These are phyloP conservation scores for Piaya cayana DNA, from an alignment of 2,113 vertebrate genomes.

Conservation along the genomic window DNA sequence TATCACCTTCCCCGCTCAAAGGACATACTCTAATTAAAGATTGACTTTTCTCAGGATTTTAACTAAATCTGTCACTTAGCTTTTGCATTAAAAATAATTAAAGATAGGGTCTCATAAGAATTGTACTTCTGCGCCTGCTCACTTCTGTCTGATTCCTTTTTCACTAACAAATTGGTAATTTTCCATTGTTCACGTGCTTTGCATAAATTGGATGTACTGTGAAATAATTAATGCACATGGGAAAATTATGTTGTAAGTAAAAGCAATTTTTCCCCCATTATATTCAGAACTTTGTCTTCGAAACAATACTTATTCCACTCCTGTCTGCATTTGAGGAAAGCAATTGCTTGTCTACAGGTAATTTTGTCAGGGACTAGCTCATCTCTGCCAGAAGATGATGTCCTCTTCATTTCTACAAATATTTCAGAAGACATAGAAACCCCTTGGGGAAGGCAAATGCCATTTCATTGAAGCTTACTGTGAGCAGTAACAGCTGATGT, in stretches of 20 bases:
- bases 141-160: background rate
- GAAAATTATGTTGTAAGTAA: background rate
- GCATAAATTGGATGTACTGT: background rate
- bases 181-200: background rate
- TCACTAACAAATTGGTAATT: background rate
- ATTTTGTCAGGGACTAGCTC: background rate
- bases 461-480: background rate
- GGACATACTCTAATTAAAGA: slow-evolving; percentile 50
- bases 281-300: background rate
- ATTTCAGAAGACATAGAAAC: background rate
- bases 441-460: background rate
- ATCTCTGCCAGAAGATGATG: background rate
- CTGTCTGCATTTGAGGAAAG: fast-evolving
- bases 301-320: background rate
- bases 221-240: background rate
- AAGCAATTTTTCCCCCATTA: background rate
- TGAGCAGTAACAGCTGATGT: background rate
- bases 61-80: slow-evolving; percentile 56
- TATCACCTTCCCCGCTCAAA: background rate
- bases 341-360: background rate
- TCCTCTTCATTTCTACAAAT: background rate
- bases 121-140: slow-evolving; percentile 18
- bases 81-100: slow-evolving; percentile 64
- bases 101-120: slow-evolving; percentile 29
- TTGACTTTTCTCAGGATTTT: slow-evolving; percentile 48